Evolutionary conservation across 2,113 vertebrate species (phyloP).

Genomic region (Spea multiplicata): DNA sequence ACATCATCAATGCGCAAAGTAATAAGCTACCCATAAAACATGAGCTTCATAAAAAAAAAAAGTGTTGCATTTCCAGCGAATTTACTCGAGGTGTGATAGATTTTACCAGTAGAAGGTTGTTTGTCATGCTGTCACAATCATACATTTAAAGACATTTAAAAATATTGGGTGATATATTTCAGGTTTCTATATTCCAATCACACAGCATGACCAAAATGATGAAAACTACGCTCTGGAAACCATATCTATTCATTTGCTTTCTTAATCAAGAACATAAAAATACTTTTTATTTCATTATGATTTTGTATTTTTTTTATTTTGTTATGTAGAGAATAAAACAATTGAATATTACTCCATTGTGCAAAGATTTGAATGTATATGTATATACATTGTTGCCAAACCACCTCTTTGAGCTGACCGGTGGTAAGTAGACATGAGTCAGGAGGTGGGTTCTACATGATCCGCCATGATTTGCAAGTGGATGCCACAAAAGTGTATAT

Average conservation of each 20-base stretch:
- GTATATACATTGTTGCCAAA: no score
- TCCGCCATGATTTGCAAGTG: no score
- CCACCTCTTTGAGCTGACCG: no score
- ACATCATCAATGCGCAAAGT: neutral
- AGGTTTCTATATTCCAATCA: neutral
- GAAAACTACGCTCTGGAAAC: neutral
- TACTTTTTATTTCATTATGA: no score
- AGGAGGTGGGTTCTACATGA: no score
- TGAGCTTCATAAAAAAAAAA: neutral
- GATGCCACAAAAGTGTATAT: no score
- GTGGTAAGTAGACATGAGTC: no score
- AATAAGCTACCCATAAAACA: slow-evolving; percentile 6
- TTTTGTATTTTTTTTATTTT: no score
- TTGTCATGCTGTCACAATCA: slow-evolving; percentile 1
- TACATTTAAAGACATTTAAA: neutral
- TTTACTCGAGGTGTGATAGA: slow-evolving; percentile 3
- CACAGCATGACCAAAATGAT: slow-evolving; percentile 1
- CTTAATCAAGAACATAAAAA: no score
- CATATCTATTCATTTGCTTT: neutral
- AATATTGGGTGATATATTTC: slow-evolving; percentile 10
- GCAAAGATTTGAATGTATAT: no score
- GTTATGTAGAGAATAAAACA: no score
- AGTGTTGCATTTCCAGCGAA: neutral
- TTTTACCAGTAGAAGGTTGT: neutral
- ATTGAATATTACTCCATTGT: no score